Evolutionary conservation across 1,140 invertebrate species (phyloP).

Genomic region (Triops longicaudatus): DNA sequence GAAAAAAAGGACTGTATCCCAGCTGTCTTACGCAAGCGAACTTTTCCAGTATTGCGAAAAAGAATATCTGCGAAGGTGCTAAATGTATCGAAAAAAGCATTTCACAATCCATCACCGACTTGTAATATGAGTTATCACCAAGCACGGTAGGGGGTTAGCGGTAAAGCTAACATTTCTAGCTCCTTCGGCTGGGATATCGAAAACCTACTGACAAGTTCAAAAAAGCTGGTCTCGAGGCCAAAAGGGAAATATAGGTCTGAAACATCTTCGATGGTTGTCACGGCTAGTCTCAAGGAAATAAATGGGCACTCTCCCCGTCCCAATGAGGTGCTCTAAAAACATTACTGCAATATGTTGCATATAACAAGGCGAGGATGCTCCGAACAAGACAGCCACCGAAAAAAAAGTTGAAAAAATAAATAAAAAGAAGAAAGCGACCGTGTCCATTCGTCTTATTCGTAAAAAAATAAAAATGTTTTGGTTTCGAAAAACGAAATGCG

Average conservation of each 20-base stretch:
- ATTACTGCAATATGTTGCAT: background rate
- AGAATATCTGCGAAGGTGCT: too few relatives aligned
- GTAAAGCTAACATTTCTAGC: too few relatives aligned
- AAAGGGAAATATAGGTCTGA: background rate
- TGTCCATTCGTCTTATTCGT: background rate
- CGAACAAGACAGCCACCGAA: background rate
- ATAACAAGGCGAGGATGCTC: background rate
- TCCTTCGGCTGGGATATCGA: too few relatives aligned
- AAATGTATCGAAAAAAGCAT: too few relatives aligned
- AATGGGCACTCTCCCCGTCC: constrained; percentile 10
- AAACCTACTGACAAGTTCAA: too few relatives aligned
- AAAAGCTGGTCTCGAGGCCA: background rate
- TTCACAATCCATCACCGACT: too few relatives aligned
- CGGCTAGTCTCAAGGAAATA: background rate
- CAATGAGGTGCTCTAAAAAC: constrained; percentile 6
- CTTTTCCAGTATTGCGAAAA: too few relatives aligned
- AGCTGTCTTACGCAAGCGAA: too few relatives aligned
- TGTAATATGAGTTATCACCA: too few relatives aligned
- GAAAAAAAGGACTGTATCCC: too few relatives aligned
- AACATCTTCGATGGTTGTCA: constrained; percentile 4
- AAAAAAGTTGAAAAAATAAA: background rate
- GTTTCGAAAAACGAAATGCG: background rate
- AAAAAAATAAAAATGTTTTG: background rate
- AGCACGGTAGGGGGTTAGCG: too few relatives aligned
- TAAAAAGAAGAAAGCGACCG: background rate